Evolutionary conservation across 2,888 invertebrate genomes (phyloP).

Genomic region (Plagodis dolabraria): DNA sequence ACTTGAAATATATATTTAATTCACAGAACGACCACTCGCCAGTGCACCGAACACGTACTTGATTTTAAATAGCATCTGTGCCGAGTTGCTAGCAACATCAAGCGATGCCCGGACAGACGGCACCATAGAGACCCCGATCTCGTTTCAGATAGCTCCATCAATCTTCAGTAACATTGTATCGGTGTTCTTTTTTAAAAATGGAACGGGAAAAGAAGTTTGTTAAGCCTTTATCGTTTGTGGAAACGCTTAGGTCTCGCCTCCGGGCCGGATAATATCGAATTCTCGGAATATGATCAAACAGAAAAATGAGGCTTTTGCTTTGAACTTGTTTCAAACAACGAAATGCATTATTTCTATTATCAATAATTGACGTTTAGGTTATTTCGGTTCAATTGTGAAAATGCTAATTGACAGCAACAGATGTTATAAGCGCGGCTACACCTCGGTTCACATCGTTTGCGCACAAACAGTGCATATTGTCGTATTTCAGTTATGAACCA

Average conservation of each 20-base stretch:
- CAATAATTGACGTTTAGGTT: too few relatives aligned
- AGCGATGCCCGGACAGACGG: constrained; percentile 43
- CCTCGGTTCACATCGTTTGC: too few relatives aligned
- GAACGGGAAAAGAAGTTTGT: constrained; percentile 50
- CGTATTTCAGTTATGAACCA: too few relatives aligned
- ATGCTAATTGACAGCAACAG: too few relatives aligned
- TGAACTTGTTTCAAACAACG: too few relatives aligned
- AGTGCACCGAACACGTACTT: constrained; percentile 48
- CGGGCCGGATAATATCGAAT: constrained; percentile 37
- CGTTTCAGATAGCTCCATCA: constrained; percentile 77
- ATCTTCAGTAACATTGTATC: constrained; percentile 74
- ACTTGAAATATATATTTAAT: constrained; percentile 34
- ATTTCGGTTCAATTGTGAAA: too few relatives aligned
- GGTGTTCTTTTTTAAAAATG: constrained; percentile 59
- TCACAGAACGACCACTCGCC: constrained; percentile 29
- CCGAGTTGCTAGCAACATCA: constrained; percentile 53
- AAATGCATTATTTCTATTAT: too few relatives aligned
- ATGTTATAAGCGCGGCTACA: too few relatives aligned
- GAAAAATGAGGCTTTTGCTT: background rate
- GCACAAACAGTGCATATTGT: too few relatives aligned
- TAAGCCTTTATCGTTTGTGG: constrained; percentile 51
- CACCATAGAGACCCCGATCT: constrained; percentile 66
- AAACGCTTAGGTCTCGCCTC: constrained; percentile 45
- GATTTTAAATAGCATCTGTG: constrained; percentile 59
- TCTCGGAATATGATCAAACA: constrained; percentile 40